Evolutionary conservation across 2,113 vertebrate genomes (phyloP).

Genomic region (Promerops cafer): DNA sequence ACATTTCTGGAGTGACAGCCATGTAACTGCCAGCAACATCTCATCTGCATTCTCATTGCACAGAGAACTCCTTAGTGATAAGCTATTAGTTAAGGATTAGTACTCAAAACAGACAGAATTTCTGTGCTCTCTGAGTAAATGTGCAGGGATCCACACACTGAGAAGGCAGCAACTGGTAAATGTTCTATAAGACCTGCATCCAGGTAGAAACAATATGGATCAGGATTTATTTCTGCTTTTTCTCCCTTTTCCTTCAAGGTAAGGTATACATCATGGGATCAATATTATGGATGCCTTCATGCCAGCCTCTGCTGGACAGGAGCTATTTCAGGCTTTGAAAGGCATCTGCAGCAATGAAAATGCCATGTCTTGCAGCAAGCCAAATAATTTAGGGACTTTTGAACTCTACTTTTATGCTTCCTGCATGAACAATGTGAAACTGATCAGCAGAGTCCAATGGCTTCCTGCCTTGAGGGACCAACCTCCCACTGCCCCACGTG

Average conservation of each 20-base stretch:
- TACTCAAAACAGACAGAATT: background rate
- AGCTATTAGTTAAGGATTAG: background rate
- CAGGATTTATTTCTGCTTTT: background rate
- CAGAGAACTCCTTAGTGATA: background rate
- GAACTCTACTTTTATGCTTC: background rate
- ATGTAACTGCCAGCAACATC: background rate
- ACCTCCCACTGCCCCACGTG: too few species aligned
- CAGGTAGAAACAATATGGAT: background rate
- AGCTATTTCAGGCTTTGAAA: background rate
- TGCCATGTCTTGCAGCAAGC: background rate
- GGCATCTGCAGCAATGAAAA: background rate
- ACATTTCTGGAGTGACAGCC: background rate
- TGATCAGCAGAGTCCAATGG: background rate
- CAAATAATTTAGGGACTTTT: background rate
- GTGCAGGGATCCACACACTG: background rate
- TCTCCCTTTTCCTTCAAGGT: background rate
- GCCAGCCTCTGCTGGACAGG: background rate
- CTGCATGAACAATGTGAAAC: background rate
- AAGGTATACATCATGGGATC: background rate
- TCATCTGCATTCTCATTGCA: background rate
- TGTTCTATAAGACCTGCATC: background rate
- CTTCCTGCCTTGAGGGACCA: background rate
- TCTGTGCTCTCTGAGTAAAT: background rate
- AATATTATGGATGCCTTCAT: background rate
- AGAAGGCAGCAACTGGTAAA: background rate